Conservation (phyloP, 2,113 vertebrate species). For the Delphinus delphis region DNA sequence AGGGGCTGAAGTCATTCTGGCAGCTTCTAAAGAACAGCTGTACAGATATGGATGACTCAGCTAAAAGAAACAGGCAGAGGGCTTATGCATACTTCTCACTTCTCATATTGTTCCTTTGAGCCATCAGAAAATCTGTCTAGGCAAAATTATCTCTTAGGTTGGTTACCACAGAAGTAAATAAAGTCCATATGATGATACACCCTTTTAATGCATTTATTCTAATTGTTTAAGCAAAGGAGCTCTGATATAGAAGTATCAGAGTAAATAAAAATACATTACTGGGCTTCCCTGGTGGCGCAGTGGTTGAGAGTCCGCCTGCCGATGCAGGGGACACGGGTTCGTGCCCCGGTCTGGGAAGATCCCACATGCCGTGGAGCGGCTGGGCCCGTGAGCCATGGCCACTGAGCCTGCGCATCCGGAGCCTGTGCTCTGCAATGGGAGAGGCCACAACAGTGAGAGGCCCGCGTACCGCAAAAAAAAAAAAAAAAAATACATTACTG, state of each 20-base stretch:
- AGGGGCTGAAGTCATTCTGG: conserved; percentile 48
- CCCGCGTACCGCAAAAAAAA: no score
- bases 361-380: no score
- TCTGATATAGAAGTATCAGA: neutral
- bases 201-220: neutral
- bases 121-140: neutral
- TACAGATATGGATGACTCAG: neutral
- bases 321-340: no score
- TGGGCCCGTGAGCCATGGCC: no score
- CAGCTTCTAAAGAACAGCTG: conserved; percentile 43
- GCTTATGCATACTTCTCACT: neutral
- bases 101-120: neutral
- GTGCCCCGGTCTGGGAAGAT: no score
- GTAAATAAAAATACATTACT: neutral
- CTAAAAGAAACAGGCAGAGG: neutral
- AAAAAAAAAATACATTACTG: neutral
- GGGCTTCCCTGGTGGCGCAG: no score
- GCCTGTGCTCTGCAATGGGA: no score
- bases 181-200: neutral
- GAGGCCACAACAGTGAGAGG: no score
- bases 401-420: no score
- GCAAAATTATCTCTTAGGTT: neutral
- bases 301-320: no score
- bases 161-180: neutral
- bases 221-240: neutral